Percentiles rank a stretch among this genome's conserved stretches.
Conservation (phyloP, 2,113 vertebrate genomes). For the Nothocercus nigrocapillus region DNA sequence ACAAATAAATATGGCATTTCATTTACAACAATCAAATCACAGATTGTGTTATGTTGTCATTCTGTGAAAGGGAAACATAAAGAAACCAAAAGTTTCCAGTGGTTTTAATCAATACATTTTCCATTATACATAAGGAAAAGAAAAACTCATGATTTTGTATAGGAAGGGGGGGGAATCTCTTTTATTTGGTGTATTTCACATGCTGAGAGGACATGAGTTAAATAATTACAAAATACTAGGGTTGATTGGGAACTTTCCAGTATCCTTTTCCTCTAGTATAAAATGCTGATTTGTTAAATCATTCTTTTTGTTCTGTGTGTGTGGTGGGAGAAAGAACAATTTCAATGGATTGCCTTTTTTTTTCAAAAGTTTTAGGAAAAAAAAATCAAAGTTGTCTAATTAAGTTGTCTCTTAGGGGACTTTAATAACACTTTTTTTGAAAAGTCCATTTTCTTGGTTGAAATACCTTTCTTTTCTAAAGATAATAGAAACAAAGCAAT, state of each 20-base stretch:
- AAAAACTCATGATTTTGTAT: background rate
- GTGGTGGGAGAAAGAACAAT: rapidly evolving
- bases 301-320: too few species aligned
- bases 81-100: background rate
- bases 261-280: background rate
- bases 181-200: background rate
- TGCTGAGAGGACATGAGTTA: background rate
- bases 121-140: rapidly evolving
- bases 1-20: background rate
- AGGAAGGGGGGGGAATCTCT: rapidly evolving
- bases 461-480: background rate
- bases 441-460: background rate
- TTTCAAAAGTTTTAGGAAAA: background rate
- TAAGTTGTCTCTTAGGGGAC: background rate
- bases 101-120: background rate
- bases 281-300: background rate
- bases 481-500: background rate
- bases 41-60: background rate
- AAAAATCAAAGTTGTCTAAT: background rate
- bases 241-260: background rate
- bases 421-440: rapidly evolving
- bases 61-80: background rate
- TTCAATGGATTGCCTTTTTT: background rate
- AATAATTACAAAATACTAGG: background rate
- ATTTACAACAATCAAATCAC: background rate